These are phyloP conservation scores for Amblyjoppa fuscipennis DNA, from an alignment of 2,888 invertebrate species.

Conservation along the genomic window DNA sequence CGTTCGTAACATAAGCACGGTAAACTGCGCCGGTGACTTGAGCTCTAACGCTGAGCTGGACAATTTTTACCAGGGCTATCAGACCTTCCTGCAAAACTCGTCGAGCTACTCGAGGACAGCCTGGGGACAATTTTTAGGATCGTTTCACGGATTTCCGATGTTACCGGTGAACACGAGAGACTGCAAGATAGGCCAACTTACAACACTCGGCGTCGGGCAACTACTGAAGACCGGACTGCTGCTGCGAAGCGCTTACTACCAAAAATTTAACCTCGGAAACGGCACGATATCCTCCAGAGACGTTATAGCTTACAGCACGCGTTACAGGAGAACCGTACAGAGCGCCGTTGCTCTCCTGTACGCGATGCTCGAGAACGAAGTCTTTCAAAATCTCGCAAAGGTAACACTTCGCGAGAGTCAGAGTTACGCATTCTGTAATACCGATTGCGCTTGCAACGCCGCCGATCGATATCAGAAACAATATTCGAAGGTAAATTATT, in stretches of 20 bases:
- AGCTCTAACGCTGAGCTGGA: slow-evolving; percentile 76
- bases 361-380: slow-evolving; percentile 89
- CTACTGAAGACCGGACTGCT: slow-evolving; percentile 92
- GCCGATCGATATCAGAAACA: slow-evolving; percentile 87
- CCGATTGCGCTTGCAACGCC: slow-evolving; percentile 93
- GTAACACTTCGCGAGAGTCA: slow-evolving; percentile 91
- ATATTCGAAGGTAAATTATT: slow-evolving; percentile 82
- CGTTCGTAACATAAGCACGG: slow-evolving; percentile 91
- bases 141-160: slow-evolving; percentile 94
- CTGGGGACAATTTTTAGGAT: slow-evolving; percentile 92
- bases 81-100: slow-evolving; percentile 79
- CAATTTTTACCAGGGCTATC: slow-evolving; percentile 78
- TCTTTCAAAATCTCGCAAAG: slow-evolving; percentile 86
- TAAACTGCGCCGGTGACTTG: slow-evolving; percentile 91
- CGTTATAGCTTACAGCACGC: slow-evolving; percentile 91
- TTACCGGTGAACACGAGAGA: slow-evolving; percentile 89
- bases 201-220: slow-evolving; percentile 93
- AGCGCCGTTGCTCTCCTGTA: slow-evolving; percentile 93
- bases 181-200: slow-evolving; percentile 95
- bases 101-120: slow-evolving; percentile 82
- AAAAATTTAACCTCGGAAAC: slow-evolving; percentile 84
- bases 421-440: slow-evolving; percentile 94
- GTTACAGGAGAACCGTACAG: slow-evolving; percentile 96
- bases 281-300: slow-evolving; percentile 86
- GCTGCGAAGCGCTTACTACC: slow-evolving; percentile 87